A percentile compares a stretch with the other conserved stretches of the same genome.
These are phyloP conservation scores for Cheilosia soror DNA, from an alignment of 2,888 invertebrate genomes.

Conservation along the genomic window DNA sequence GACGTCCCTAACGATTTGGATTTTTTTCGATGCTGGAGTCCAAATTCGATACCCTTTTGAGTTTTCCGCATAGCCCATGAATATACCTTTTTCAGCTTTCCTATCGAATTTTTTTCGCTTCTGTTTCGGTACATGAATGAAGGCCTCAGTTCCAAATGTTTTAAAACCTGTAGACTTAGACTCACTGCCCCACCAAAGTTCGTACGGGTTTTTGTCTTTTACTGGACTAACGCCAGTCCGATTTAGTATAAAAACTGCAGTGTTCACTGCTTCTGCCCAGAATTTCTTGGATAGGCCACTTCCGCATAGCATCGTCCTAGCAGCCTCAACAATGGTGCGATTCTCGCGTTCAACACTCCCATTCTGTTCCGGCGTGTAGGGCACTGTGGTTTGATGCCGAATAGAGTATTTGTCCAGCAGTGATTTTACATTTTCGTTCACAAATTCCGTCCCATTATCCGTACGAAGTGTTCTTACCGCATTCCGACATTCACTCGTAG, in stretches of 20 bases:
- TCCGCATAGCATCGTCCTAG: constrained; percentile 62
- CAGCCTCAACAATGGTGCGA: constrained; percentile 68
- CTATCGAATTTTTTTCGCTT: constrained; percentile 78
- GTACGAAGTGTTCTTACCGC: constrained; percentile 75
- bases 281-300: constrained; percentile 74
- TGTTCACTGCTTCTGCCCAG: constrained; percentile 81
- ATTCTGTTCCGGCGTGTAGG: constrained; percentile 71
- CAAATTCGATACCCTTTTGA: constrained; percentile 77
- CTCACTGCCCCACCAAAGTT: constrained; percentile 78
- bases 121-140: constrained; percentile 79
- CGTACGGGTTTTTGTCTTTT: constrained; percentile 78
- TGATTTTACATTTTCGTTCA: too few species aligned
- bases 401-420: too few species aligned
- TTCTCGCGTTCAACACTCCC: constrained; percentile 65
- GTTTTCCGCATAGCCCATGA: constrained; percentile 79
- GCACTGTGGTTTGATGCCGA: constrained; percentile 70
- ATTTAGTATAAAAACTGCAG: constrained; percentile 77
- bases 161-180: constrained; percentile 42
- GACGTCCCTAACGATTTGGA: constrained; percentile 50
- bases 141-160: constrained; percentile 80
- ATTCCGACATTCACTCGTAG: constrained; percentile 65
- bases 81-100: constrained; percentile 73
- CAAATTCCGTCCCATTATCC: constrained; percentile 76
- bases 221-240: constrained; percentile 23
- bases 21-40: constrained; percentile 1